These are phyloP conservation scores for Drosophila mojavensis DNA, from an alignment of 1,140 invertebrate species.

Conservation along the genomic window DNA sequence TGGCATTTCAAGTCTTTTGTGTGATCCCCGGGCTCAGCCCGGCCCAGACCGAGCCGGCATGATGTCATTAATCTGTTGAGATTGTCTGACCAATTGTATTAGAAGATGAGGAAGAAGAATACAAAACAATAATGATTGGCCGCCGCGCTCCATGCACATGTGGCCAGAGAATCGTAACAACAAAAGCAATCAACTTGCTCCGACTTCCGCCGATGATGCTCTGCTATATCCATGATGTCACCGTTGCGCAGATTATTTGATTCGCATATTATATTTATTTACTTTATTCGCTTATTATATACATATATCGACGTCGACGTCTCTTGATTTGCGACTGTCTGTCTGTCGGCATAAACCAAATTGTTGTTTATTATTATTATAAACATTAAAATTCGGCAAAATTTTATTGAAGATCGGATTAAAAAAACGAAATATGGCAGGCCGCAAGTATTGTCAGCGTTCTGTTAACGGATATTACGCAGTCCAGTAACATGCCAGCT, in stretches of 20 bases:
- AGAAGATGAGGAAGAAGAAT: background rate
- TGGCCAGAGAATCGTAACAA: constrained; percentile 21
- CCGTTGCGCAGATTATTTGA: constrained; percentile 2
- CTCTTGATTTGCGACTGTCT: background rate
- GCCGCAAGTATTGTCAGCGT: too few species aligned
- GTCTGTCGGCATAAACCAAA: too few species aligned
- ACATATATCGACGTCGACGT: background rate
- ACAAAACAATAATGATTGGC: background rate
- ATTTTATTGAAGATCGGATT: too few species aligned
- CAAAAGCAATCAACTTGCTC: constrained; percentile 4
- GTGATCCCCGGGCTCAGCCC: constrained; percentile 1
- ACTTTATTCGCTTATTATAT: background rate
- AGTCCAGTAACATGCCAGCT: too few species aligned
- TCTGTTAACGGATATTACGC: too few species aligned
- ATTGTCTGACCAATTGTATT: background rate
- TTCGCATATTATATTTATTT: background rate
- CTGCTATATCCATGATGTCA: constrained; percentile 14
- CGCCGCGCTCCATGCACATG: background rate
- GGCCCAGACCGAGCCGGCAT: constrained; percentile 2
- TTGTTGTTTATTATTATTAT: too few species aligned
- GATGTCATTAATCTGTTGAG: constrained; percentile 42
- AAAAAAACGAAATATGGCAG: too few species aligned
- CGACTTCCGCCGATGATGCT: constrained; percentile 10
- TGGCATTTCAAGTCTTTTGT: constrained; percentile 18
- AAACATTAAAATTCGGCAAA: too few species aligned